Percentiles rank a stretch among this genome's conserved stretches.
phyloP scores from a whole-genome alignment of 2,888 invertebrate genomes.

The Lapara coniferarum region DNA sequence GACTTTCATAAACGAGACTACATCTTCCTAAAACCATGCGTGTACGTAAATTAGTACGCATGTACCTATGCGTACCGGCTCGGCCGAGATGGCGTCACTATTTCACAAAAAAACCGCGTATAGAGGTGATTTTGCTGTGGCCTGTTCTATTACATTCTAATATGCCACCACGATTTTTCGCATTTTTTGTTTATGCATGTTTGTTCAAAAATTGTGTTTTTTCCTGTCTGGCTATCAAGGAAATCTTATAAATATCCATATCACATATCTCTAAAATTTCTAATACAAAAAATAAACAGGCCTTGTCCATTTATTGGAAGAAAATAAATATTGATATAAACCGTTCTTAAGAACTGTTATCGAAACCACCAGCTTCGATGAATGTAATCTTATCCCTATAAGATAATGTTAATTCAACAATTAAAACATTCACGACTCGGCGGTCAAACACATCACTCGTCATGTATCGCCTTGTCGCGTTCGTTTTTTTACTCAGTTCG shows the following conservation, averaged over 20 bases:
- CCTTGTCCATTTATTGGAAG: background rate
- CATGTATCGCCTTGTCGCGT: slow-evolving; percentile 15
- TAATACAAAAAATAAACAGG: background rate
- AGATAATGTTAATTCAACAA: slow-evolving; percentile 38
- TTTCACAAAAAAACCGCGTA: no score
- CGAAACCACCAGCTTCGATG: slow-evolving; percentile 38
- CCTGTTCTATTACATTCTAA: no score
- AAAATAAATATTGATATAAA: slow-evolving; percentile 21
- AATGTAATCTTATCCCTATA: slow-evolving; percentile 47
- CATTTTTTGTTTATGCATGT: no score
- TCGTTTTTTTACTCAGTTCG: slow-evolving; percentile 27
- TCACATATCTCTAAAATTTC: background rate
- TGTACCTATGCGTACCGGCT: no score
- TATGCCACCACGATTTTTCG: no score
- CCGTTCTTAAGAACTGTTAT: slow-evolving; percentile 42
- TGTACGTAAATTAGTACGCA: no score
- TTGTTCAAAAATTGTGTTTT: background rate
- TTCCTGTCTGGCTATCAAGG: background rate
- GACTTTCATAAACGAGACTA: no score
- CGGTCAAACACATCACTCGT: slow-evolving; percentile 36
- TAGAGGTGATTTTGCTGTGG: no score
- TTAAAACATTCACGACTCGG: slow-evolving; percentile 38
- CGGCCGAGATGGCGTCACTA: no score
- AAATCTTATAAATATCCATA: background rate
- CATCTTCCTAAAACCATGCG: no score